Conservation (phyloP, 2,113 vertebrate species). For the Heteronetta atricapilla region DNA sequence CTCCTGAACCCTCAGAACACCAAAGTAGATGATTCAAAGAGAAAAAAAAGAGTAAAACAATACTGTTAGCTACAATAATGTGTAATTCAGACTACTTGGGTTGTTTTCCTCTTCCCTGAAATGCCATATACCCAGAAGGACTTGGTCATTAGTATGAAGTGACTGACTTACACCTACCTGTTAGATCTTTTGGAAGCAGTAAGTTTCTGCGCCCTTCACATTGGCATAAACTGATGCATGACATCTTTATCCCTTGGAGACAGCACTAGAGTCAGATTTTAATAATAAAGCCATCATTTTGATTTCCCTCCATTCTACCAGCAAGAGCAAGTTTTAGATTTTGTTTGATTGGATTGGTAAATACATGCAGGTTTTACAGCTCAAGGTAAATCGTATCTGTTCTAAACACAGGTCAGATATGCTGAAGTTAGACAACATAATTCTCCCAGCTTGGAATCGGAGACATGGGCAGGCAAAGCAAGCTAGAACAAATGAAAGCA, state of each 20-base stretch:
- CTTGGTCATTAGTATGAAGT: background rate
- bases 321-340: background rate
- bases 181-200: background rate
- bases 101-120: background rate
- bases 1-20: background rate
- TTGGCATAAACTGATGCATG: background rate
- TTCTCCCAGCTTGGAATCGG: background rate
- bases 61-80: background rate
- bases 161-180: background rate
- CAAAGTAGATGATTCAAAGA: background rate
- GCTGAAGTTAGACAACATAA: background rate
- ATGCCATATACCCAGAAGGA: background rate
- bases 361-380: background rate
- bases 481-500: background rate
- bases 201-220: background rate
- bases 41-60: background rate
- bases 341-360: background rate
- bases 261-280: background rate
- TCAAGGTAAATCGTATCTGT: background rate
- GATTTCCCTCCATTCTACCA: background rate
- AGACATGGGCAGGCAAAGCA: background rate
- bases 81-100: background rate
- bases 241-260: background rate
- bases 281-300: background rate
- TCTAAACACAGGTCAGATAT: background rate